Evolutionary conservation across 2,797 vertebrate species (phyloP).

Genomic region (Champsocephalus gunnari): DNA sequence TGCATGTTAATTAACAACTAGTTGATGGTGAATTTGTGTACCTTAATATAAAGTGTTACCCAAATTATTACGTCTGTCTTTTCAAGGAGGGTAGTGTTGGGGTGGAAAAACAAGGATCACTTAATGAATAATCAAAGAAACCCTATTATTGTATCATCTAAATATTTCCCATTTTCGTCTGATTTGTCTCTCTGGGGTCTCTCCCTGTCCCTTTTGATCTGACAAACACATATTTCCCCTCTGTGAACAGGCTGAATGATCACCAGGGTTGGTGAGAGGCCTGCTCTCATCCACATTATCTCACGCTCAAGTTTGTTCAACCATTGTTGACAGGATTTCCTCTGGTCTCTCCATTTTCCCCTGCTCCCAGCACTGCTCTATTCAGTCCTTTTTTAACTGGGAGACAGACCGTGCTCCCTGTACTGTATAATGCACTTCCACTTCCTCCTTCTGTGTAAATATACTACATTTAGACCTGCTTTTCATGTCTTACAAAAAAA

Average conservation of each 20-base stretch:
- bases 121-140: not conserved
- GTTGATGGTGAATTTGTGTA: no score
- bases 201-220: slow-evolving; percentile 13
- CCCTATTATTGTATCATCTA: not conserved
- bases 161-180: slow-evolving; percentile 11
- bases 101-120: not conserved
- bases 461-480: not conserved
- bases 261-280: slow-evolving; percentile 46
- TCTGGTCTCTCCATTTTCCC: slow-evolving; percentile 57
- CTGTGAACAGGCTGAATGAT: slow-evolving; percentile 61
- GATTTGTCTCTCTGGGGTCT: slow-evolving; percentile 21
- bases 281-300: slow-evolving; percentile 61
- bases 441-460: slow-evolving; percentile 18
- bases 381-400: slow-evolving; percentile 41
- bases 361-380: slow-evolving; percentile 42
- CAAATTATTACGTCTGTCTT: not conserved
- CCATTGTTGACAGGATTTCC: slow-evolving; percentile 81
- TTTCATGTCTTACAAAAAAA: not conserved
- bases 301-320: slow-evolving; percentile 73
- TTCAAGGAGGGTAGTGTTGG: not conserved
- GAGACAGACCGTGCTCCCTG: not conserved
- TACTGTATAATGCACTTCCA: slow-evolving; percentile 3
- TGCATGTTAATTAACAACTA: no score
- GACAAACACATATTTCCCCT: slow-evolving; percentile 28
- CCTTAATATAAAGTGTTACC: no score